Base-by-base conservation (phyloP, 2,888 invertebrate genomes). In the Cybosia mesomella region DNA sequence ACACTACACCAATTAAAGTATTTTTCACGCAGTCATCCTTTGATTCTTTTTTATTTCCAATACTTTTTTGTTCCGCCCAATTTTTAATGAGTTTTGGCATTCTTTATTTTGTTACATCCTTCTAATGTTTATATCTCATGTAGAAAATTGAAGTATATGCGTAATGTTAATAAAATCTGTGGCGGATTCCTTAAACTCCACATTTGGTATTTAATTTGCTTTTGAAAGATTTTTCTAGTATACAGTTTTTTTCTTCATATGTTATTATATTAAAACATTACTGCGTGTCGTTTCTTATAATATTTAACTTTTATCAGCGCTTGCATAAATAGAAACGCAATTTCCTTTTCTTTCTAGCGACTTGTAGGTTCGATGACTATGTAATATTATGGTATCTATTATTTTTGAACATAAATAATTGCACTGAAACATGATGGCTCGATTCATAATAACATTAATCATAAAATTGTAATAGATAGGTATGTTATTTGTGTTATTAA, bases 1-100 rank as follows among this genome's bases (percentile, higher is more conserved):
- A 81, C 76, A 72, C 85, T 84, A 81, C 87, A 89, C 91, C 90
- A 93, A 93, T 93, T 93, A 93, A 91, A 87, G 90, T 83, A 88
- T 91, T 91, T 91, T 64, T 90, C 89, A 86, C 81, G 73, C 82
- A 83, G 80, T 80, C 79, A 74, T 60, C 64, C 73, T 73, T 75
- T 66, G 68, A 71, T 76, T 79, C 62, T 74, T 80, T 82, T 83
- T 83, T 77, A 77, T 80, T 75, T 77, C 80, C 72, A 80, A 79
- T 77, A 77, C 80, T 84, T 85, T 82, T 87, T 87, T 80, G 75
- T 81, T 64, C 74, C 63, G 65, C 63, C 67, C 65, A 22, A 21
- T 60, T 68, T 66, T 76, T 64, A 67, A 64, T 69, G 60, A 58
- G 60, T 24, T 58, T 60, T 21, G 18, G 5, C 54, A 24, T 54